Conservation (phyloP, 64 coral and sea anemone genomes). For the Cladopsammia gracilis region DNA sequence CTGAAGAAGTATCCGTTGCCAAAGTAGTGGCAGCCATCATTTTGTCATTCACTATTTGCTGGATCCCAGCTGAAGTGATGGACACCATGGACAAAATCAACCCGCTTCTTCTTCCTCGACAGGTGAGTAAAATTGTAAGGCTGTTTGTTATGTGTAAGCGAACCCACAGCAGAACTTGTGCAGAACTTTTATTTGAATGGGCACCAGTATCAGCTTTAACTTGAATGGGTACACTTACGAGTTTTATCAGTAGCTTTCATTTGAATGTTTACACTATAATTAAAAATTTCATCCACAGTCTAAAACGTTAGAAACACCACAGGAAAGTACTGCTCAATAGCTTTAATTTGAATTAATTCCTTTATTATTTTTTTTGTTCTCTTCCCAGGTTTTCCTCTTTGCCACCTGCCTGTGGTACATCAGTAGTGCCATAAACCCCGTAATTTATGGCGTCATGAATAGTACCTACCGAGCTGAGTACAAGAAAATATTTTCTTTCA, state of each 20-base stretch:
- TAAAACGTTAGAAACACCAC: too few relatives aligned
- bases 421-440: conserved; percentile 33
- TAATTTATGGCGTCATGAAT: conserved; percentile 49
- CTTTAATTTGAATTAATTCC: too few relatives aligned
- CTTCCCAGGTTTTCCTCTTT: conserved; percentile 20
- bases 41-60: conserved; percentile 25
- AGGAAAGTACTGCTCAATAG: too few relatives aligned
- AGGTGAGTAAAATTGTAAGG: background rate
- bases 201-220: too few relatives aligned
- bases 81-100: conserved; percentile 53
- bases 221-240: too few relatives aligned
- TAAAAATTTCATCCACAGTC: too few relatives aligned
- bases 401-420: conserved; percentile 38
- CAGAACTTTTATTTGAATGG: too few relatives aligned
- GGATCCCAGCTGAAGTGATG: conserved; percentile 40
- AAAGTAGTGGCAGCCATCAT: conserved; percentile 36
- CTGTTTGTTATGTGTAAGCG: background rate
- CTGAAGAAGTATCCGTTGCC: conserved; percentile 27
- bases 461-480: conserved; percentile 10
- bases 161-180: too few relatives aligned
- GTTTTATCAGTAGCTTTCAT: too few relatives aligned
- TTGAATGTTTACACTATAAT: too few relatives aligned
- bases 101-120: conserved; percentile 31
- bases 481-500: conserved; percentile 14
- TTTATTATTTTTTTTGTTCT: background rate